Evolutionary conservation across 2,888 invertebrate species (phyloP).

Genomic region (Netelia melanura): DNA sequence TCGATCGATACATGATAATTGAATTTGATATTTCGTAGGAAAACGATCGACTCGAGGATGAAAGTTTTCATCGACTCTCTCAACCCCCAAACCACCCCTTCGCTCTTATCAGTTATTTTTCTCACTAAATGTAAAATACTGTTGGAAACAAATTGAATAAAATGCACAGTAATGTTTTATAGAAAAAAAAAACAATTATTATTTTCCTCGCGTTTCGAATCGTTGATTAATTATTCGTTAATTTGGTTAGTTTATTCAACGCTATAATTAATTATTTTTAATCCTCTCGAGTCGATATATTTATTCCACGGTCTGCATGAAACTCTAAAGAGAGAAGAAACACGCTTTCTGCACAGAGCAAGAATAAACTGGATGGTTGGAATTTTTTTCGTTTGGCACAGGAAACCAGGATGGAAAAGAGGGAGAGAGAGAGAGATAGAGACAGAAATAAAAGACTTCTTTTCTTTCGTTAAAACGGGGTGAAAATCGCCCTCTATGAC

Average conservation of each 20-base stretch:
- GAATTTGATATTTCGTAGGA: background rate
- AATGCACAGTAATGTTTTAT: background rate
- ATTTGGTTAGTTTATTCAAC: constrained; percentile 17
- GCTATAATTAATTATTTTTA: constrained; percentile 1
- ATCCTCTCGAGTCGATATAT: background rate
- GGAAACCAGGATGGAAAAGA: constrained; percentile 36
- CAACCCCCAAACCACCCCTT: no score
- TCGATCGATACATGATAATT: background rate
- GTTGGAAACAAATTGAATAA: background rate
- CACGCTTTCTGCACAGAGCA: background rate
- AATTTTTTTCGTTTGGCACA: constrained; percentile 1
- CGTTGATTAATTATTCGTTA: constrained; percentile 14
- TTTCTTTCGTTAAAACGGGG: constrained; percentile 47
- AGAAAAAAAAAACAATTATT: background rate
- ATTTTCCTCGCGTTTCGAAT: background rate
- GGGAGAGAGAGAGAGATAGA: constrained; percentile 1
- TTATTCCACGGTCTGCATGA: background rate
- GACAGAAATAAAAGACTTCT: constrained; percentile 38
- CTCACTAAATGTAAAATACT: background rate
- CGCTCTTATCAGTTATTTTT: no score
- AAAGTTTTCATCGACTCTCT: constrained; percentile 1
- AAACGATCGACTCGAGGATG: background rate
- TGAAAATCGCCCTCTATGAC: constrained; percentile 64
- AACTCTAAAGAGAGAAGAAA: background rate
- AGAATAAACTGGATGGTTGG: constrained; percentile 20